A percentile compares a stretch with the other conserved stretches of the same genome.
Evolutionary conservation across 2,113 vertebrate species (phyloP).

Genomic region (Vidua chalybeata): DNA sequence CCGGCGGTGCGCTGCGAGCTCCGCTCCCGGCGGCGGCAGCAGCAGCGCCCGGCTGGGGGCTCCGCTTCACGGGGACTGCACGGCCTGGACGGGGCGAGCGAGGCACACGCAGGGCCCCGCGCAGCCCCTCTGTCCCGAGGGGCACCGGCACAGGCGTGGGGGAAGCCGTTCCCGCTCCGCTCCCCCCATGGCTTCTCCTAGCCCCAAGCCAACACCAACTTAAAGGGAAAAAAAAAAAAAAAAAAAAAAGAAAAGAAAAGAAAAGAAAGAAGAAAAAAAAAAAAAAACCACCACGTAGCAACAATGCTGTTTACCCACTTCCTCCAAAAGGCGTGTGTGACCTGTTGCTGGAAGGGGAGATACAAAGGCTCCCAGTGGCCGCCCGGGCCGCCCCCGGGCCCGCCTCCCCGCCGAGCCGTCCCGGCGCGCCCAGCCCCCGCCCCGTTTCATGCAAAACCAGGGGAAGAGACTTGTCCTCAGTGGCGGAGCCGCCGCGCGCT

Average conservation of each 20-base stretch:
- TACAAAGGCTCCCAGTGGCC: conserved; percentile 82
- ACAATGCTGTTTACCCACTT: conserved; percentile 76
- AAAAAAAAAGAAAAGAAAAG: no score
- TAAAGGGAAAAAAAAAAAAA: background rate
- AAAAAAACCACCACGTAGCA: background rate
- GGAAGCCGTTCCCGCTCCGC: background rate
- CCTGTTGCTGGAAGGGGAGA: conserved; percentile 81
- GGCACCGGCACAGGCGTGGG: background rate
- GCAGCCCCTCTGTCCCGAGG: background rate
- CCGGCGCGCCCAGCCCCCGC: conserved; percentile 80
- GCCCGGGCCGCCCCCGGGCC: conserved; percentile 66
- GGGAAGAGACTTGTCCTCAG: conserved; percentile 74
- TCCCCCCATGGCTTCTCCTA: background rate
- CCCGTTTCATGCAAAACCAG: conserved; percentile 90
- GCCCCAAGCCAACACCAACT: background rate
- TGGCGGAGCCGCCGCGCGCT: conserved; percentile 82
- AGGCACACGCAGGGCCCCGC: background rate
- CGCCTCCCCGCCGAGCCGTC: conserved; percentile 63
- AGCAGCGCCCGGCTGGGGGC: background rate
- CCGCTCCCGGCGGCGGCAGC: background rate
- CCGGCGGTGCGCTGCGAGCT: background rate
- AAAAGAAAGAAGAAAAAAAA: fast-evolving
- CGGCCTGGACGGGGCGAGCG: background rate
- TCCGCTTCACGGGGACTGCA: background rate
- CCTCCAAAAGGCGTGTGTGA: conserved; percentile 78